phyloP scores from a whole-genome alignment of 2,113 vertebrate genomes.

The Bujurquina vittata region DNA sequence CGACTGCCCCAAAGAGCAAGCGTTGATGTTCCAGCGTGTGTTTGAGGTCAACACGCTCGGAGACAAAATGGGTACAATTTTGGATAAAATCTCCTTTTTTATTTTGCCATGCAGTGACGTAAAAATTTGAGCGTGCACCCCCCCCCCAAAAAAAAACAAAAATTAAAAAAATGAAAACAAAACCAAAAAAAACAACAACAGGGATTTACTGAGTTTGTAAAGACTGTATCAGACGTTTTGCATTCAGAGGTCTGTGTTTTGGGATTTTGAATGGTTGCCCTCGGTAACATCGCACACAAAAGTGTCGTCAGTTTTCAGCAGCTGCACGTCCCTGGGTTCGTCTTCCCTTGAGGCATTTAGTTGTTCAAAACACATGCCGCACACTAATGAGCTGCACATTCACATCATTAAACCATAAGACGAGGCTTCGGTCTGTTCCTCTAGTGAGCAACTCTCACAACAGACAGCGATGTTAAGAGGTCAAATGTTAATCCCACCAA shows the following conservation, averaged over 20 bases:
- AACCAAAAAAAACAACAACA: accelerated
- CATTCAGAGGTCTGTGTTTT: neutral
- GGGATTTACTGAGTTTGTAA: neutral
- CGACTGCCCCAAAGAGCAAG: constrained; percentile 56
- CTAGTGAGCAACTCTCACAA: neutral
- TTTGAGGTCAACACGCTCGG: constrained; percentile 67
- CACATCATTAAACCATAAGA: neutral
- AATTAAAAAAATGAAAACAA: too few species aligned
- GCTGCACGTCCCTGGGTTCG: neutral
- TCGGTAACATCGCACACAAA: constrained; percentile 14
- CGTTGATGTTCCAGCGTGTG: constrained; percentile 76
- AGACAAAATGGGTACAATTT: constrained; percentile 60
- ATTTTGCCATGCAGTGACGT: neutral
- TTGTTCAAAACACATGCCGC: neutral
- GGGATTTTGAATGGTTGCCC: constrained; percentile 2
- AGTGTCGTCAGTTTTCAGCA: neutral
- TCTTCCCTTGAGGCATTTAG: neutral
- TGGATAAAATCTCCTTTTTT: neutral
- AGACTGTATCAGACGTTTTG: neutral
- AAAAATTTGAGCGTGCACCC: neutral
- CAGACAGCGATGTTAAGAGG: neutral
- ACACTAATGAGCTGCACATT: constrained; percentile 26
- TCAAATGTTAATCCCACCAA: constrained; percentile 17
- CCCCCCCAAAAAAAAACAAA: too few species aligned
- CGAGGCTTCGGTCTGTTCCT: neutral